Evolutionary conservation across 2,888 invertebrate genomes (phyloP).

Genomic region (Congeria kusceri): DNA sequence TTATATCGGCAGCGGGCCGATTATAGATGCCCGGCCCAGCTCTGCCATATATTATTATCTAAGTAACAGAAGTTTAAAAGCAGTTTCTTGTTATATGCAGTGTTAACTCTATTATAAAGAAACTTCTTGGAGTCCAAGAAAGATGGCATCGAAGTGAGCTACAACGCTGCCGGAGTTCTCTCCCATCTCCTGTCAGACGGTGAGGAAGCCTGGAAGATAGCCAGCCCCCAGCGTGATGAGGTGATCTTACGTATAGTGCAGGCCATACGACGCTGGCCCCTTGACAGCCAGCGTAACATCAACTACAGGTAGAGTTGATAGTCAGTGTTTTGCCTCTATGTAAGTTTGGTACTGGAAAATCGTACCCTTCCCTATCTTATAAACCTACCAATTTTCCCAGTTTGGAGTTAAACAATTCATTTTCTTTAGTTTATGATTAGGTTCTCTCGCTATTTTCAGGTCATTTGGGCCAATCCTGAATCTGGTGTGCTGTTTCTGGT

Average conservation of each 20-base stretch:
- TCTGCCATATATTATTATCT: too few species aligned
- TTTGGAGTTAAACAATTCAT: too few species aligned
- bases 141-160: constrained; percentile 98
- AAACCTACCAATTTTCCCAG: too few species aligned
- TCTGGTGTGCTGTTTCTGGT: constrained; percentile 91
- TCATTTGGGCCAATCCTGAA: constrained; percentile 96
- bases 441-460: constrained; percentile 68
- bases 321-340: too few species aligned
- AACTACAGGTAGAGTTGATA: constrained; percentile 90
- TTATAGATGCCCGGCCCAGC: too few species aligned
- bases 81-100: too few species aligned
- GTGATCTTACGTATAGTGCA: constrained; percentile 90
- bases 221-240: constrained; percentile 89
- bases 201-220: constrained; percentile 92
- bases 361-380: too few species aligned
- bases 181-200: constrained; percentile 98
- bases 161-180: constrained; percentile 97
- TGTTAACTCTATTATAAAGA: constrained; percentile 86
- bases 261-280: constrained; percentile 95
- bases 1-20: too few species aligned
- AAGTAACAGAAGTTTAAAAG: too few species aligned
- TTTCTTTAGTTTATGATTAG: too few species aligned
- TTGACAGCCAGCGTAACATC: constrained; percentile 95
- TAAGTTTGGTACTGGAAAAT: too few species aligned
- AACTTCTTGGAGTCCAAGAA: constrained; percentile 91